Evolutionary conservation across 2,113 vertebrate species (phyloP).

Genomic region (Anguilla japonica): DNA sequence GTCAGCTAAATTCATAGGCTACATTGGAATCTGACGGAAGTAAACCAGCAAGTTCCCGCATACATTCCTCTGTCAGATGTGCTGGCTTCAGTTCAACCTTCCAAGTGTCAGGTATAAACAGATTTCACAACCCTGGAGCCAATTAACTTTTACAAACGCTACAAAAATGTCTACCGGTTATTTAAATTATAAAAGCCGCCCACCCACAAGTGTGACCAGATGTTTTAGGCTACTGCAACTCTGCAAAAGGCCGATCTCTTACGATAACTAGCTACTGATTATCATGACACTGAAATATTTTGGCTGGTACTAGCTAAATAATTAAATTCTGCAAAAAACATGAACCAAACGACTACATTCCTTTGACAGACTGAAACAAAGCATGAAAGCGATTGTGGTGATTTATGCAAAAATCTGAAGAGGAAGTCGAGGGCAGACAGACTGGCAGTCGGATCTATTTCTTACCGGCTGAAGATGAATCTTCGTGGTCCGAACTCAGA

Average conservation of each 20-base stretch:
- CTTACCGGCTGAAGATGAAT: constrained; percentile 81
- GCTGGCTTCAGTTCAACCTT: neutral
- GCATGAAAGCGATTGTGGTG: neutral
- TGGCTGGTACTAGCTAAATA: neutral
- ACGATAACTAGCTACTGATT: neutral
- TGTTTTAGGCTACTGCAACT: neutral
- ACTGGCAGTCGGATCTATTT: neutral
- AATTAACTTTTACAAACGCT: neutral
- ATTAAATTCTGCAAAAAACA: neutral
- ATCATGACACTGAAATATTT: neutral
- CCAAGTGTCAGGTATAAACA: neutral
- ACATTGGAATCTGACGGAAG: neutral
- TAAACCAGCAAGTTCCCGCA: neutral
- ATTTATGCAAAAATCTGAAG: neutral
- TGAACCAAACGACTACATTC: neutral
- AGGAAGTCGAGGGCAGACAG: neutral
- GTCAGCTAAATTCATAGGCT: neutral
- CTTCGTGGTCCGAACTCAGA: constrained; percentile 87
- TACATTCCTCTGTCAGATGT: neutral
- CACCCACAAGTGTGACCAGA: neutral
- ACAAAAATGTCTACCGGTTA: neutral
- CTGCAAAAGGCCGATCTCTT: neutral
- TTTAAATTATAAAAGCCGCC: neutral
- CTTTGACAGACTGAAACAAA: neutral
- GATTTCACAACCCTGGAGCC: neutral